phyloP scores from a whole-genome alignment of 2,113 vertebrate genomes.

The Fulmarus glacialis region DNA sequence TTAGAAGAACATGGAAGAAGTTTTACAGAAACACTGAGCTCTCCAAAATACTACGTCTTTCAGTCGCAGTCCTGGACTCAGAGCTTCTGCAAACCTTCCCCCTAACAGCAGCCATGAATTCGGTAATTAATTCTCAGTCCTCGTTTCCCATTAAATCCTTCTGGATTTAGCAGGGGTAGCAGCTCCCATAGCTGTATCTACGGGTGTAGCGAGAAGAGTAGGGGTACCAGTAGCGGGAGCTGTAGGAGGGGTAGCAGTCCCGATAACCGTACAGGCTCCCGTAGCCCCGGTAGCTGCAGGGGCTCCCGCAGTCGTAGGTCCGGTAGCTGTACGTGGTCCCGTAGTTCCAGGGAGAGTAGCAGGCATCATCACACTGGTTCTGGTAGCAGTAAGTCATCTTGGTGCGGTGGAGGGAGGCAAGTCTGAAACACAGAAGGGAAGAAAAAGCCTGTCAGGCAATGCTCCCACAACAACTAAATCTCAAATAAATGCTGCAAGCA shows the following conservation, averaged over 20 bases:
- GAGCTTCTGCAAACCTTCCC: not conserved
- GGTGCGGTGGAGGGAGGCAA: not conserved
- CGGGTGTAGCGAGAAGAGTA: not conserved
- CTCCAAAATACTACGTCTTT: not conserved
- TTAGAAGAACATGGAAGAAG: not conserved
- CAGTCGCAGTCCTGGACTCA: not conserved
- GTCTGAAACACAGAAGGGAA: not conserved
- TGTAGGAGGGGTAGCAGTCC: not conserved
- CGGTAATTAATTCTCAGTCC: not conserved
- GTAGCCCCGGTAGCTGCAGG: not conserved
- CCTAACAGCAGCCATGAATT: not conserved
- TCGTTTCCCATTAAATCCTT: not conserved
- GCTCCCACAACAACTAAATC: not conserved
- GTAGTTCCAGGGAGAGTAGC: not conserved
- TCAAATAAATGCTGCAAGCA: not conserved
- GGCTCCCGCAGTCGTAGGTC: not conserved
- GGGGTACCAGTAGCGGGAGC: not conserved
- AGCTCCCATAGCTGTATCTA: not conserved
- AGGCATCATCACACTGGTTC: not conserved
- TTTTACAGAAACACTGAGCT: not conserved
- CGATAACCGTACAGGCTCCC: accelerated
- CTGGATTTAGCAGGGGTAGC: not conserved
- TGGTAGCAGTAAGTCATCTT: slow-evolving; percentile 34
- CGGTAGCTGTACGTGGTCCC: not conserved
- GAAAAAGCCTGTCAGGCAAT: not conserved